These are phyloP conservation scores for Camponotus fellah DNA, from an alignment of 2,888 invertebrate species.

Conservation along the genomic window DNA sequence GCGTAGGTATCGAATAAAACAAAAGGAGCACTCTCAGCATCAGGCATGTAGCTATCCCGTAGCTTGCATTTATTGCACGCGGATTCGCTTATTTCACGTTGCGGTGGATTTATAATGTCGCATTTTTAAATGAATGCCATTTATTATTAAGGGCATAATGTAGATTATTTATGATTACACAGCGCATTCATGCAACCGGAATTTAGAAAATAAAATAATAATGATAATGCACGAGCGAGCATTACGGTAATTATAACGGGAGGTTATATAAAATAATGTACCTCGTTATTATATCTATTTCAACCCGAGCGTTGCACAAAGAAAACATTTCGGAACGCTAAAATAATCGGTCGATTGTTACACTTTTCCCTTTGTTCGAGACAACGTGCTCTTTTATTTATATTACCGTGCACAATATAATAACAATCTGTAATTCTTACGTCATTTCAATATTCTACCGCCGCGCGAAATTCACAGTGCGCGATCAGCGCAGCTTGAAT, in stretches of 20 bases:
- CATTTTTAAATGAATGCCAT: conserved; percentile 34
- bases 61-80: conserved; percentile 8
- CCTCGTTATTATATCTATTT: conserved; percentile 12
- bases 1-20: conserved; percentile 27
- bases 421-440: conserved; percentile 26
- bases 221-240: conserved; percentile 11
- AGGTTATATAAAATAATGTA: neutral
- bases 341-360: conserved; percentile 13
- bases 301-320: conserved; percentile 3
- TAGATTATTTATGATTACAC: conserved; percentile 26
- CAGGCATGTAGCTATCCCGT: neutral
- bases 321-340: neutral
- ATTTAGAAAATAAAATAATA: conserved; percentile 40
- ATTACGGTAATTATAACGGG: conserved; percentile 11
- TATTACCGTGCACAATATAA: conserved; percentile 1
- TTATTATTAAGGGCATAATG: conserved; percentile 12
- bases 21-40: conserved; percentile 20
- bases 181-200: neutral
- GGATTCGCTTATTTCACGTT: conserved; percentile 4
- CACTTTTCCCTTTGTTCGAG: neutral
- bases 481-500: conserved; percentile 25
- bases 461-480: conserved; percentile 12
- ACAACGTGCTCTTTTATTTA: conserved; percentile 3
- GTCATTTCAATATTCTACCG: conserved; percentile 13
- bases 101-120: conserved; percentile 40